Evolutionary conservation across 2,113 vertebrate genomes (phyloP).

Genomic region (Cettia cetti): DNA sequence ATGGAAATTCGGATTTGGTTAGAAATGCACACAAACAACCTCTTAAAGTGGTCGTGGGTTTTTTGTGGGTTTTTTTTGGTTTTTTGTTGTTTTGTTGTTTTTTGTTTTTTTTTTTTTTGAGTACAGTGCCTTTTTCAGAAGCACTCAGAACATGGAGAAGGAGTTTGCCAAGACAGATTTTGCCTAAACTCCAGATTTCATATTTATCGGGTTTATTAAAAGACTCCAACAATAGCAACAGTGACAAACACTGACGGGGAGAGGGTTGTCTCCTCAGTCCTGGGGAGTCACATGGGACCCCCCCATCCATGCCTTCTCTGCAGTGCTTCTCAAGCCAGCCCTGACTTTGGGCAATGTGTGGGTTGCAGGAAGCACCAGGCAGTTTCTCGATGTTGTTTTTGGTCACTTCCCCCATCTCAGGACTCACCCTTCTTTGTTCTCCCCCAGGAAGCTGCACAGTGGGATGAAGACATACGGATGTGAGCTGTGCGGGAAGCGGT

Average conservation of each 20-base stretch:
- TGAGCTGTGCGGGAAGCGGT: conserved; percentile 95
- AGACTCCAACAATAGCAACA: neutral
- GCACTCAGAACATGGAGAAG: neutral
- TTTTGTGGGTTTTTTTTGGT: no score
- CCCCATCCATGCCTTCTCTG: accelerated
- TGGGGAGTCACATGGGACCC: neutral
- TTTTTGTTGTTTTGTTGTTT: no score
- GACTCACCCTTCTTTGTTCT: conserved; percentile 43
- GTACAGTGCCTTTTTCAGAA: neutral
- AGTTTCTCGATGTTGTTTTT: accelerated
- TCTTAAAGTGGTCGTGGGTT: neutral
- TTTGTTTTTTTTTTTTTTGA: neutral
- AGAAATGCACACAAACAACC: neutral
- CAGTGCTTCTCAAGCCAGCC: neutral
- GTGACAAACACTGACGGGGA: accelerated
- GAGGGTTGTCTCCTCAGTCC: neutral
- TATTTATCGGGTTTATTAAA: neutral
- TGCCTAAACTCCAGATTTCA: neutral
- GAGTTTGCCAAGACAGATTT: neutral
- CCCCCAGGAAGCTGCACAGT: conserved; percentile 94
- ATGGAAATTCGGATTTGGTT: neutral
- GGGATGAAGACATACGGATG: conserved; percentile 98
- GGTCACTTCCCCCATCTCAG: neutral
- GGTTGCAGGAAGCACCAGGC: neutral
- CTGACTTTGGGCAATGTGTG: accelerated